Base-by-base conservation (phyloP, 2,797 vertebrate species). In the Sebastes steindachneri region DNA sequence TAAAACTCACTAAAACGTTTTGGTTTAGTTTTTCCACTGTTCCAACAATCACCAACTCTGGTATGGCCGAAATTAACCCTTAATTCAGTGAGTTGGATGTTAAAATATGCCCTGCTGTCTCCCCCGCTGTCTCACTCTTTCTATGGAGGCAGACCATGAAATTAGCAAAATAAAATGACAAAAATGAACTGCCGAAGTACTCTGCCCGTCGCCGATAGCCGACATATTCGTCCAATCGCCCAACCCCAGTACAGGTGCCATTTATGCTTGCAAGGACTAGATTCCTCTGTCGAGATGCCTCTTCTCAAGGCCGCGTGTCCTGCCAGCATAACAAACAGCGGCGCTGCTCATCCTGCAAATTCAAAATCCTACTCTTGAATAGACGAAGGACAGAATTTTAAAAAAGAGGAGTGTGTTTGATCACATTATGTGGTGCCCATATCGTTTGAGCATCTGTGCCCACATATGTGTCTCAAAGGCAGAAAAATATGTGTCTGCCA, bases 371-470 rank as follows among this genome's bases (percentile, higher is more conserved):
- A 37, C 51, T 79, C 29, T 2, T 66, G 14, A 75, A 68, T 21
- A 45, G 75, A 83, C 4, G 2, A 79, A 75, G 57, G 66, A 53
- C 35, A 71, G 26, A 7, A n/a, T 82, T 82, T 73, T 69, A 11
- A 15, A 19, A 58, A 71, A 68, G 28, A 28, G 19, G 21, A 65
- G n/a, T 23, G 23, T 28, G 23, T 75, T 85, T 83, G 78, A 80
- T 86, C 75, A 48, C 33, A 63, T 80, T 76, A 75, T 63, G n/a
- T 70, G 11, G 7, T 26, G 17, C 57, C 66, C 72, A 54, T 85
- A 75, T 82, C 69, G 53, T 82, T 75, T 29, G 26, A 80, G 78
- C 86, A 83, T 88, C 78, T 89, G 86, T 82, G 80, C 25, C 79
- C 74, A 77, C 87, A 82, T 78, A 81, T 77, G 83, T 79, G 79